A percentile compares a stretch with the other conserved stretches of the same genome.
Conservation (phyloP, 2,113 vertebrate species). For the Psettodes erumei region DNA sequence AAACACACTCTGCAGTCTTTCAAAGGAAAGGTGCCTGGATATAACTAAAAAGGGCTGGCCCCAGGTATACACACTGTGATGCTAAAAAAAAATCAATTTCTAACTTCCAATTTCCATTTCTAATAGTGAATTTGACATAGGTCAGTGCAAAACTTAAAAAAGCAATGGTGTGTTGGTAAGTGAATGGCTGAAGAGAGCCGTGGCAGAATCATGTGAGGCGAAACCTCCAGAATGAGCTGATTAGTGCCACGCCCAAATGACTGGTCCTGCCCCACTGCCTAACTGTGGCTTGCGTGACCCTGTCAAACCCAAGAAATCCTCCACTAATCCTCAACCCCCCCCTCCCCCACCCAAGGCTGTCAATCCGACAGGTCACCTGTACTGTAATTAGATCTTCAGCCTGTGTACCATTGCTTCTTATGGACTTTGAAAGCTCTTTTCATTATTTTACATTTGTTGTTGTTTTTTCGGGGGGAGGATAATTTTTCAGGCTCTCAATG, state of each 20-base stretch:
- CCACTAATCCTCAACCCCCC: conserved; percentile 69
- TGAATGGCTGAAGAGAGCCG: conserved; percentile 20
- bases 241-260: conserved; percentile 49
- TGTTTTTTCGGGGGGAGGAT: conserved; percentile 24
- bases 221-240: conserved; percentile 54
- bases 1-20: neutral
- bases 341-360: conserved; percentile 4
- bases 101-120: neutral
- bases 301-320: conserved; percentile 75
- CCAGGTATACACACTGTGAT: neutral
- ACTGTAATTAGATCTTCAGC: conserved; percentile 59
- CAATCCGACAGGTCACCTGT: conserved; percentile 71
- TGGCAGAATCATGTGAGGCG: conserved; percentile 55
- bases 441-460: conserved; percentile 32
- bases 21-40: neutral
- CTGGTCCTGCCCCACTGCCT: conserved; percentile 17
- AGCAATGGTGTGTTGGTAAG: neutral
- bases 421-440: conserved; percentile 53
- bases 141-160: neutral
- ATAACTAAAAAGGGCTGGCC: neutral
- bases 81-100: neutral
- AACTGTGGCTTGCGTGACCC: conserved; percentile 60
- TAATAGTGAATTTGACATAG: neutral
- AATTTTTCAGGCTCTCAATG: conserved; percentile 19
- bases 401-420: conserved; percentile 22